Percentiles rank a stretch among this genome's conserved stretches.
Evolutionary conservation across 2,888 invertebrate genomes (phyloP).

Genomic region (Trachelus iudaicus): DNA sequence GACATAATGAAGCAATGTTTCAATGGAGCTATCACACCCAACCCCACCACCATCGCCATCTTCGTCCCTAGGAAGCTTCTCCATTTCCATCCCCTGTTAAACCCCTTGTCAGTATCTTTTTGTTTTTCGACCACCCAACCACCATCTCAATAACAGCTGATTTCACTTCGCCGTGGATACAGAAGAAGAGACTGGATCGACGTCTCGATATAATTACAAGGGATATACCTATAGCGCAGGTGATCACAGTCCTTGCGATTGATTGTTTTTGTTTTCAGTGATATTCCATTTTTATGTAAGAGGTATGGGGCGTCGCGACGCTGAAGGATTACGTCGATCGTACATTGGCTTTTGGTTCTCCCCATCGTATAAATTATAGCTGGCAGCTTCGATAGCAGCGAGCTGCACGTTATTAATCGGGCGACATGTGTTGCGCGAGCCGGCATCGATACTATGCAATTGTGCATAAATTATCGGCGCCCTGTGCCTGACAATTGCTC

Average conservation of each 20-base stretch:
- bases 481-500: conserved; percentile 53
- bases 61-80: conserved; percentile 2
- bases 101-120: not conserved
- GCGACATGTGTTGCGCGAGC: conserved; percentile 39
- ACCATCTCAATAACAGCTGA: conserved; percentile 41
- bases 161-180: conserved; percentile 35
- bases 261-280: not conserved
- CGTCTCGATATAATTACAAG: not conserved
- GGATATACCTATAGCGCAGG: not conserved
- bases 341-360: not conserved
- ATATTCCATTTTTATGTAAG: not conserved
- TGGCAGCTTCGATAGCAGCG: conserved; percentile 38
- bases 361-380: not conserved
- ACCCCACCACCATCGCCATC: conserved; percentile 6
- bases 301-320: not conserved
- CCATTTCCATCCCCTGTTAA: not conserved
- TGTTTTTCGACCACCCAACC: conserved; percentile 11
- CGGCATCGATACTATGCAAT: conserved; percentile 56
- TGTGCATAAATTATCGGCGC: conserved; percentile 57
- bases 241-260: not conserved
- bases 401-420: conserved; percentile 34
- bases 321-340: not conserved
- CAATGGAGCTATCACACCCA: conserved; percentile 45
- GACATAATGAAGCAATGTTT: conserved; percentile 59
- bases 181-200: not conserved